Evolutionary conservation across 2,888 invertebrate species (phyloP).

Genomic region (Ophion costatus): DNA sequence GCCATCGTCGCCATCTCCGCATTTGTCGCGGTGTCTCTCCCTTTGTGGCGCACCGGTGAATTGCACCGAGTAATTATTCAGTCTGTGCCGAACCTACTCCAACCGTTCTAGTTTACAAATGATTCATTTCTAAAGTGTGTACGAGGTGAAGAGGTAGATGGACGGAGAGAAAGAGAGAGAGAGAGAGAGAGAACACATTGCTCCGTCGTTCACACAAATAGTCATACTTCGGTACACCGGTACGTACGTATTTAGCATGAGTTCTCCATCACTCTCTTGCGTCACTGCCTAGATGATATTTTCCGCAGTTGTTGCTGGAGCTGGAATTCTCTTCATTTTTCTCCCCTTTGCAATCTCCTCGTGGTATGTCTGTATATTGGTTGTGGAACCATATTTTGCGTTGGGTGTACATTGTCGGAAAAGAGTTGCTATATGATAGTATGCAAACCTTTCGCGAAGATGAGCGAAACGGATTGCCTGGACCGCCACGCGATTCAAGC

Average conservation of each 20-base stretch:
- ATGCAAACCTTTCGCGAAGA: slow-evolving; percentile 37
- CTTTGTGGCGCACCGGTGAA: slow-evolving; percentile 68
- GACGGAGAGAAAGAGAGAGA: not conserved
- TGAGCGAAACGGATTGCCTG: slow-evolving; percentile 39
- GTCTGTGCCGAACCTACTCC: slow-evolving; percentile 69
- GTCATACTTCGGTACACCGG: slow-evolving; percentile 29
- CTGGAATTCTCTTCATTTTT: slow-evolving; percentile 14
- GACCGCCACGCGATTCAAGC: slow-evolving; percentile 22
- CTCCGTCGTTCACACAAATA: slow-evolving; percentile 8
- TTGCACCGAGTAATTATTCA: slow-evolving; percentile 76
- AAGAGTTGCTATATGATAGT: slow-evolving; percentile 32
- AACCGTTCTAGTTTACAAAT: slow-evolving; percentile 73
- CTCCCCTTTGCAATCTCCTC: slow-evolving; percentile 2
- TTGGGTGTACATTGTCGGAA: not conserved
- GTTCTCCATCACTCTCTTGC: slow-evolving; percentile 26
- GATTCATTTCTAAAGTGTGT: slow-evolving; percentile 68
- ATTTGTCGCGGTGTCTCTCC: slow-evolving; percentile 32
- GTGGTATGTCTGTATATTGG: slow-evolving; percentile 1
- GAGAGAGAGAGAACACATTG: slow-evolving; percentile 21
- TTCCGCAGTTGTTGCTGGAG: slow-evolving; percentile 7
- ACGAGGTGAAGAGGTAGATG: slow-evolving; percentile 33
- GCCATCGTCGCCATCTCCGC: slow-evolving; percentile 35
- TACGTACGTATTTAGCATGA: slow-evolving; percentile 53
- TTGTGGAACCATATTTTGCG: not conserved
- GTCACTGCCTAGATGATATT: slow-evolving; percentile 31